A percentile compares a stretch with the other conserved stretches of the same genome.
These are phyloP conservation scores for Aphrophora alni DNA, from an alignment of 2,888 invertebrate genomes.

Conservation along the genomic window DNA sequence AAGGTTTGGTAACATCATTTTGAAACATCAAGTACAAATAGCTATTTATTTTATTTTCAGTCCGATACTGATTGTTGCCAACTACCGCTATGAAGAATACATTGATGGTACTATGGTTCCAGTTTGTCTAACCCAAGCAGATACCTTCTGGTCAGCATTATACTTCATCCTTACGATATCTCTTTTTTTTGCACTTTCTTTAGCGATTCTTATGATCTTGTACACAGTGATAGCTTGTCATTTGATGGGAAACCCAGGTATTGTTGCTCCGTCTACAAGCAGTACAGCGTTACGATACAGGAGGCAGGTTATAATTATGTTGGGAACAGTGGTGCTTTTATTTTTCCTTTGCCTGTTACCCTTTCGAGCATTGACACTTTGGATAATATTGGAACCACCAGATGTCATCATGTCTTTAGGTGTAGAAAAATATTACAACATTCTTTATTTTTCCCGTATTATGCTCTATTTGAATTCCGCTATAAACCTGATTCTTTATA, in stretches of 20 bases:
- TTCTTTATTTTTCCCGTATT: constrained; percentile 83
- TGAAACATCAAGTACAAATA: too few relatives aligned
- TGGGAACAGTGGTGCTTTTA: constrained; percentile 86
- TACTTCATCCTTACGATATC: constrained; percentile 83
- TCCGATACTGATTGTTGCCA: constrained; percentile 83
- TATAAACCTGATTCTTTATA: constrained; percentile 90
- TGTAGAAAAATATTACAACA: constrained; percentile 78
- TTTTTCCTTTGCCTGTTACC: constrained; percentile 92
- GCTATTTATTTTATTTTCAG: constrained; percentile 63
- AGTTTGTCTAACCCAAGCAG: constrained; percentile 81
- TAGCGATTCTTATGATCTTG: constrained; percentile 78
- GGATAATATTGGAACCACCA: constrained; percentile 80
- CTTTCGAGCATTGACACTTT: constrained; percentile 85
- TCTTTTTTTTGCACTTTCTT: constrained; percentile 84
- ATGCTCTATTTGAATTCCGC: constrained; percentile 91
- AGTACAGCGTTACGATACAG: constrained; percentile 52
- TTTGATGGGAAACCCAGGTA: constrained; percentile 79
- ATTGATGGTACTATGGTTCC: constrained; percentile 74
- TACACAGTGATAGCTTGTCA: constrained; percentile 88
- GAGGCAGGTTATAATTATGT: constrained; percentile 74
- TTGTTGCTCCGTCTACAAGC: constrained; percentile 65
- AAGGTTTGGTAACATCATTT: too few relatives aligned
- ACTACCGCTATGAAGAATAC: constrained; percentile 74
- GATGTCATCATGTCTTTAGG: constrained; percentile 73
- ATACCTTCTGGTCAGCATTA: constrained; percentile 76